Evolutionary conservation across 2,888 invertebrate genomes (phyloP), one percentile per base, ranked within the genome.

Genomic region (Megaustenia siamemsis): DNA sequence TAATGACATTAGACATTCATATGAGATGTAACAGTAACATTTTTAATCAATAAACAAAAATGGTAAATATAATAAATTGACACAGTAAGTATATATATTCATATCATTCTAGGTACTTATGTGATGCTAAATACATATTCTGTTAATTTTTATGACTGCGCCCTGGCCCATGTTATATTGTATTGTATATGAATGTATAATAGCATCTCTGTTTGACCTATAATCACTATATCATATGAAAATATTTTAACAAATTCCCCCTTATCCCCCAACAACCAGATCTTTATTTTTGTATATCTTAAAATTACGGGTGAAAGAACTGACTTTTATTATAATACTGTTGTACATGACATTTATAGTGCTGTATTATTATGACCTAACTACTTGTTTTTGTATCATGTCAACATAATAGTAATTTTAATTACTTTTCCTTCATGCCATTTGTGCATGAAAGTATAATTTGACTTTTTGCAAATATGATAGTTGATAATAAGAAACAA

Each of bases 231-330:
- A 71, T 71, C 69, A 69, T 69, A 40, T 71, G 71, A 8, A 71
- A 24, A 71, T 71, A 43, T 71, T 71, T 40, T 40, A 69, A 69
- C 24, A 15, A 69, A 69, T 40, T 40, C 69, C 40, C 69, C 40
- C 69, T 40, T 40, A 8, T 40, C 2, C 21, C 40, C 68, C 68
- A 43, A 24, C 71, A 71, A n/a, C 71, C 73, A 73, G 73, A 73
- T 73, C 49, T 73, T 73, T 71, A 71, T 71, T 71, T 71, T 71
- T 71, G n/a, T 66, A 73, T 73, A 73, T 32, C 32, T 73, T 49
- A 32, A 1, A 73, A 73, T 73, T 73, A 73, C 73, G 73, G 73
- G 73, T 73, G 73, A 73, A 45, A 49, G 73, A 73, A 73, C 49
- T 49, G 24, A 49, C 40, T 73, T 43, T 35, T 49, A 73, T 73